These are phyloP conservation scores for Corvus cornix DNA, from an alignment of 2,113 vertebrate species.

Conservation along the genomic window DNA sequence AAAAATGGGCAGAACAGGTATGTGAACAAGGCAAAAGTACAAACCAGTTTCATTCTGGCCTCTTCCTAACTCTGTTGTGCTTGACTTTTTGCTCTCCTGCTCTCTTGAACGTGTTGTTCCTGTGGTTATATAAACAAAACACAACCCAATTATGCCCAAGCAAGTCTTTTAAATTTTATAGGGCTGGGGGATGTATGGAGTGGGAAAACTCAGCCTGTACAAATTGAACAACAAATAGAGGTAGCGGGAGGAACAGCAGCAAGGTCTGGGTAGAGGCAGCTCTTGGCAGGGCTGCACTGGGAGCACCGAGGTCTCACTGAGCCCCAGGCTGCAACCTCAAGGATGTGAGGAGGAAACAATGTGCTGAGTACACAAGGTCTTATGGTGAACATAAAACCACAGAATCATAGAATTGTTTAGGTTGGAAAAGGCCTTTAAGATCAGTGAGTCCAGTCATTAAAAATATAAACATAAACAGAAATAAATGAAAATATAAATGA, in stretches of 20 bases:
- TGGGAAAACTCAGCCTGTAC: neutral
- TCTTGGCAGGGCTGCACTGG: accelerated
- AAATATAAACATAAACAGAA: neutral
- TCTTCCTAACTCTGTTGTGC: neutral
- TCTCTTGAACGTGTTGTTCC: neutral
- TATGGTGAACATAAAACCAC: neutral
- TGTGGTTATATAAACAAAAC: neutral
- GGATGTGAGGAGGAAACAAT: neutral
- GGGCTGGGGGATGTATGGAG: neutral
- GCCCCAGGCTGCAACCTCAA: neutral
- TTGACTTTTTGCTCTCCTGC: neutral
- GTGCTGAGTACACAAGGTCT: neutral
- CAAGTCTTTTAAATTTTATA: neutral
- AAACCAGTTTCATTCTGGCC: neutral
- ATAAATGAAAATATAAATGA: neutral
- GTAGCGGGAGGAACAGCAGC: neutral
- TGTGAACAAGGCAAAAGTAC: neutral
- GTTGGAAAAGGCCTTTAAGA: neutral
- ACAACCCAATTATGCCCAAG: neutral
- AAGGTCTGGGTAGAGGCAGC: neutral
- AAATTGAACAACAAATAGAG: neutral
- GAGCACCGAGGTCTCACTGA: neutral
- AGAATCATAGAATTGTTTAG: neutral
- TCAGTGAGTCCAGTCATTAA: too few species aligned
- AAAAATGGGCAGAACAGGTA: neutral